Evolutionary conservation across 2,113 vertebrate genomes (phyloP).

Genomic region (Misgurnus anguillicaudatus): DNA sequence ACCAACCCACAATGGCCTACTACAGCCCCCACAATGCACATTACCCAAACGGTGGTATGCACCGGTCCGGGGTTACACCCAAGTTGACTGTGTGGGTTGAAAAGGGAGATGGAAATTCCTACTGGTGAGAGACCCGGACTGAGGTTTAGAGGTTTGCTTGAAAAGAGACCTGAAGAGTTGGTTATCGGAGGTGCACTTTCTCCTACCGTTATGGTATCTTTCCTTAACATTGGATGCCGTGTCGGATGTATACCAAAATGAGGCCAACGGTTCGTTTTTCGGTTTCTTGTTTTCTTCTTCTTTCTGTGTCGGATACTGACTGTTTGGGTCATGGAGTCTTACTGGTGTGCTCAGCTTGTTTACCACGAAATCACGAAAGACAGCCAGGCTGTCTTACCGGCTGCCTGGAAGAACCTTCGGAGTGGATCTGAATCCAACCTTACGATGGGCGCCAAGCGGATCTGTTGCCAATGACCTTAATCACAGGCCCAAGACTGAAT

Average conservation of each 20-base stretch:
- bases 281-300: conserved; percentile 21
- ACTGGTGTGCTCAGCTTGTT: conserved; percentile 30
- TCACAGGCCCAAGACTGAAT: conserved; percentile 32
- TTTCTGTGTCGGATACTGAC: conserved; percentile 29
- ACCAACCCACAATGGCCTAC: conserved; percentile 96
- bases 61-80: conserved; percentile 85
- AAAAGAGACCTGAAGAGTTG: conserved; percentile 36
- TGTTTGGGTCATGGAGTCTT: conserved; percentile 10
- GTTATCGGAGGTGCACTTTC: conserved; percentile 24
- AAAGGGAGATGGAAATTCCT: conserved; percentile 77
- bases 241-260: conserved; percentile 9
- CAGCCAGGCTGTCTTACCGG: conserved; percentile 12
- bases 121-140: conserved; percentile 74
- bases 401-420: conserved; percentile 13
- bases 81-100: conserved; percentile 96
- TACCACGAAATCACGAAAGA: conserved; percentile 25
- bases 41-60: conserved; percentile 77
- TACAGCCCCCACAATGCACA: conserved; percentile 94
- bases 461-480: conserved; percentile 42
- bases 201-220: conserved; percentile 4
- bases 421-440: conserved; percentile 2
- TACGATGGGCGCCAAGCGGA: not conserved
- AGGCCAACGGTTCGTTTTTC: conserved; percentile 30
- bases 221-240: conserved; percentile 3
- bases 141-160: conserved; percentile 12